Evolutionary conservation across 2,113 vertebrate genomes (phyloP).

Genomic region (Anguilla rostrata): DNA sequence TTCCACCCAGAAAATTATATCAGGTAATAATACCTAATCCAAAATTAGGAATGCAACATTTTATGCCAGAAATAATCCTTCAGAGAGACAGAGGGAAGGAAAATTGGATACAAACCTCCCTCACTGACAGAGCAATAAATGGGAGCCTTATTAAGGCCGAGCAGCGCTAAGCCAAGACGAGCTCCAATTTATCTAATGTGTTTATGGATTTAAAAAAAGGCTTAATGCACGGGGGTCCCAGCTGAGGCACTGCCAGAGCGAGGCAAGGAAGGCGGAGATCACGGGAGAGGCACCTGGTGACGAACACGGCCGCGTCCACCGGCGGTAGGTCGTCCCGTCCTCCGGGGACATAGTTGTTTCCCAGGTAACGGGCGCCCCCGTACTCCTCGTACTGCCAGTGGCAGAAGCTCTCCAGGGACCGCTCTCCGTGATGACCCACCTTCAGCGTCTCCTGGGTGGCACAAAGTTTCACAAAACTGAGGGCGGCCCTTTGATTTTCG

Average conservation of each 20-base stretch:
- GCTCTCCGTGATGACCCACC: conserved; percentile 90
- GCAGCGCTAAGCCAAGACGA: conserved; percentile 24
- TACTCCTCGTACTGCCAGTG: conserved; percentile 95
- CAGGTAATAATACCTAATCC: conserved; percentile 56
- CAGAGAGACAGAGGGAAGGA: conserved; percentile 24
- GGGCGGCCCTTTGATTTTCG: too few species aligned
- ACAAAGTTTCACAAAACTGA: conserved; percentile 8
- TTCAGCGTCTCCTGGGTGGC: conserved; percentile 77
- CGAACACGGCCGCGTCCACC: conserved; percentile 89
- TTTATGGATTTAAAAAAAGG: conserved; percentile 24
- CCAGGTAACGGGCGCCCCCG: conserved; percentile 79
- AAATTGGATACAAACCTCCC: conserved; percentile 43
- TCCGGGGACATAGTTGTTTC: conserved; percentile 88
- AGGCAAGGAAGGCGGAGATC: not conserved
- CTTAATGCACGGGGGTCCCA: conserved; percentile 19
- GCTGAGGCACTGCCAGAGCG: not conserved
- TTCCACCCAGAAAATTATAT: conserved; percentile 38
- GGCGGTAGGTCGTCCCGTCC: conserved; percentile 81
- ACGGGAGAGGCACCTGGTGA: conserved; percentile 80
- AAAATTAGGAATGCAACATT: conserved; percentile 45
- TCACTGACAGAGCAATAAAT: conserved; percentile 41
- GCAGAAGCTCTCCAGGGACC: conserved; percentile 93
- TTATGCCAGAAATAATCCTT: conserved; percentile 36
- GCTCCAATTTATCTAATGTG: conserved; percentile 24
- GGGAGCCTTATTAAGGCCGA: conserved; percentile 30